Conservation (phyloP, 2,113 vertebrate species). For the Callocephalon fimbriatum region DNA sequence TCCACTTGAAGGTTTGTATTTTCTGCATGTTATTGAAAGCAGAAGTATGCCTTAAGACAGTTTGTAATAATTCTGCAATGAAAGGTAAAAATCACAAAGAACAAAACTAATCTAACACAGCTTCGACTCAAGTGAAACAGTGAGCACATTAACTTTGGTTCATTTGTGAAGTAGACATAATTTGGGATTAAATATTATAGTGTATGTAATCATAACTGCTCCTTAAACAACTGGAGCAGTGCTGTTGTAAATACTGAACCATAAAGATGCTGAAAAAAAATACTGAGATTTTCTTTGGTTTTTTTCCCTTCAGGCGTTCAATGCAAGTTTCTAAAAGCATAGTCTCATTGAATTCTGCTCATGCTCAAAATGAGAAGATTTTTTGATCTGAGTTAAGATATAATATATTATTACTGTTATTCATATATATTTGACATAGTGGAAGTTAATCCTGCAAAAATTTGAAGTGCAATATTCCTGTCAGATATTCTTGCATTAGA, state of each 20-base stretch:
- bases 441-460: neutral
- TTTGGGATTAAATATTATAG: conserved; percentile 39
- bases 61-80: conserved; percentile 58
- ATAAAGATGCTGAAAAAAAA: neutral
- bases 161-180: conserved; percentile 30
- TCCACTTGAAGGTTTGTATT: conserved; percentile 37
- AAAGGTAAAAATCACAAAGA: conserved; percentile 53
- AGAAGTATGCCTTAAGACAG: conserved; percentile 54
- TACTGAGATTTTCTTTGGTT: no score
- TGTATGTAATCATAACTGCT: neutral
- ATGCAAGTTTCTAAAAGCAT: neutral
- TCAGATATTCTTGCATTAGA: neutral
- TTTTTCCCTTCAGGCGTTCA: neutral
- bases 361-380: rapidly evolving
- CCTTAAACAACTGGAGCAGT: neutral
- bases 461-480: neutral
- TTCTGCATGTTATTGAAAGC: conserved; percentile 56
- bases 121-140: conserved; percentile 28
- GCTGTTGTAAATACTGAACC: neutral
- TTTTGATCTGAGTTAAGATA: neutral
- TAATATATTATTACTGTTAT: neutral
- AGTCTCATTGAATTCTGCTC: neutral
- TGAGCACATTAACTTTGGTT: conserved; percentile 46
- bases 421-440: neutral
- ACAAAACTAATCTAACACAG: conserved; percentile 41